Evolutionary conservation across 2,113 vertebrate genomes (phyloP).

Genomic region (Megatriorchis doriae): DNA sequence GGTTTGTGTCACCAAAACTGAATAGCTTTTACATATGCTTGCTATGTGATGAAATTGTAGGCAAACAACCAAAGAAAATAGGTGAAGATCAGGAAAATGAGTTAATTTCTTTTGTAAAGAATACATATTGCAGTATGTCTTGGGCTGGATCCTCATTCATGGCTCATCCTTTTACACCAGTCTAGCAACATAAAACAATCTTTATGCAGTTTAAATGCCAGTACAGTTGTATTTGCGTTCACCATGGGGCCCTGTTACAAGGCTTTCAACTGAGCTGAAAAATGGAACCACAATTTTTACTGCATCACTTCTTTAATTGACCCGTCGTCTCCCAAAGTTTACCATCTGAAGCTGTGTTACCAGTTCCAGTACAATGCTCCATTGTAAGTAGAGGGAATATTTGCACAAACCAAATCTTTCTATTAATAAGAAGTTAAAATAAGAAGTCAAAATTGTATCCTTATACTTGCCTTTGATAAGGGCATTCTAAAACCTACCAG

Average conservation of each 20-base stretch:
- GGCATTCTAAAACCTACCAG: not conserved
- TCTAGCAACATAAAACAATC: not conserved
- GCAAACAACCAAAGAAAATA: not conserved
- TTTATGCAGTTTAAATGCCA: not conserved
- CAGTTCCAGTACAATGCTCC: not conserved
- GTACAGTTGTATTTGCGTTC: not conserved
- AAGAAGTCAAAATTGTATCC: not conserved
- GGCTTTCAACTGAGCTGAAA: not conserved
- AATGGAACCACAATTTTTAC: not conserved
- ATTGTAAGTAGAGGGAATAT: not conserved
- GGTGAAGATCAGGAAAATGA: not conserved
- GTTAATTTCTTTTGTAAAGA: not conserved
- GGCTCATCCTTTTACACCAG: not conserved
- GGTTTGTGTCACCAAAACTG: not conserved
- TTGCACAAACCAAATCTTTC: not conserved
- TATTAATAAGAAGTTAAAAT: not conserved
- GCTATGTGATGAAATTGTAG: not conserved
- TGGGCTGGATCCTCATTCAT: not conserved
- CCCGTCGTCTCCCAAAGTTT: not conserved
- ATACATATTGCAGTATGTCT: not conserved
- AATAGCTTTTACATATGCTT: not conserved
- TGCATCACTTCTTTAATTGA: not conserved
- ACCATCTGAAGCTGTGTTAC: not conserved
- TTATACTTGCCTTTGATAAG: not conserved
- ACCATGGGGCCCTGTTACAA: not conserved